Evolutionary conservation across 1,140 invertebrate genomes (phyloP).

Genomic region (Acromyrmex heyeri): DNA sequence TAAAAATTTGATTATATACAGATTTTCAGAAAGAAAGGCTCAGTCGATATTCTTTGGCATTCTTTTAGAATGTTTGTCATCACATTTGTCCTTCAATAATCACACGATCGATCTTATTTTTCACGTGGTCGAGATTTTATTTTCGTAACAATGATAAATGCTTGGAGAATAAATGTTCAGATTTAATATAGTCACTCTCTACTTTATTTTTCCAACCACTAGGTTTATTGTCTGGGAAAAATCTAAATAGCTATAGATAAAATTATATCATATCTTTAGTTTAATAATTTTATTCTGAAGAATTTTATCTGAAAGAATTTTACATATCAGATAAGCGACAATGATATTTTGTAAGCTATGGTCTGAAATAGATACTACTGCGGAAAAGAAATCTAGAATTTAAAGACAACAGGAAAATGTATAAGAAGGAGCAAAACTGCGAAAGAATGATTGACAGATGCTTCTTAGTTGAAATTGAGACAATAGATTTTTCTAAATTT

Average conservation of each 20-base stretch:
- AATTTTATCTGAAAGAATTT: no score
- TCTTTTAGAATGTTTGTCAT: neutral
- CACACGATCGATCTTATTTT: constrained; percentile 63
- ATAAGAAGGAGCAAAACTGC: neutral
- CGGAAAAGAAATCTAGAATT: constrained; percentile 74
- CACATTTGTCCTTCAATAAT: neutral
- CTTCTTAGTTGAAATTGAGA: constrained; percentile 60
- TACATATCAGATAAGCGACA: no score
- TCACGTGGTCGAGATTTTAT: constrained; percentile 36
- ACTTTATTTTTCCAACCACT: no score
- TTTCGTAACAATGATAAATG: constrained; percentile 60
- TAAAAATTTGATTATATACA: neutral
- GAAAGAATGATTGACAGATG: constrained; percentile 77
- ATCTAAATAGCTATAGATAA: no score
- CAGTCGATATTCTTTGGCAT: neutral
- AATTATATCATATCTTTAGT: no score
- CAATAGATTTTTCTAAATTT: constrained; percentile 69
- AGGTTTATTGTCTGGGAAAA: no score
- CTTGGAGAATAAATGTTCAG: no score
- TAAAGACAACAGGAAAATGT: constrained; percentile 3
- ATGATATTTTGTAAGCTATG: no score
- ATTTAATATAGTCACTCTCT: no score
- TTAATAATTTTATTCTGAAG: no score
- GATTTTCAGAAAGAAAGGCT: no score
- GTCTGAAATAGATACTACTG: constrained; percentile 31